These are phyloP conservation scores for Xenopus petersii DNA, from an alignment of 2,797 vertebrate species.

Conservation along the genomic window DNA sequence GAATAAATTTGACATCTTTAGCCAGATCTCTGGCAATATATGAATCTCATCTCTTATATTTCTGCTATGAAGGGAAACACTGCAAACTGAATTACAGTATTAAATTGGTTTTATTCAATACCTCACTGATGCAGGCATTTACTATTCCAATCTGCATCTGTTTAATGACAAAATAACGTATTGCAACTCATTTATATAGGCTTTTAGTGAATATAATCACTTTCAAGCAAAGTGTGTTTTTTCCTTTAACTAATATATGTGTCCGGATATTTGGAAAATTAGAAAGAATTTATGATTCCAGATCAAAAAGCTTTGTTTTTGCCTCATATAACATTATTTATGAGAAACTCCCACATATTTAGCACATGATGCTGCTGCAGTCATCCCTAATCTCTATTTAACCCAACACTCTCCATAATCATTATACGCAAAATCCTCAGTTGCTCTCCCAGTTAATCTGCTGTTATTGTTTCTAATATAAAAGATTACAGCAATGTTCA, in stretches of 20 bases:
- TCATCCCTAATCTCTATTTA: too few species aligned
- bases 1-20: not conserved
- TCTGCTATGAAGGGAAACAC: not conserved
- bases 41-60: not conserved
- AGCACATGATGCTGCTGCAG: too few species aligned
- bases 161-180: slow-evolving; percentile 18
- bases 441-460: too few species aligned
- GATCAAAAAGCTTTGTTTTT: not conserved
- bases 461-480: too few species aligned
- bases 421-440: too few species aligned
- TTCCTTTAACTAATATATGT: too few species aligned
- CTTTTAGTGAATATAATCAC: slow-evolving; percentile 1
- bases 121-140: slow-evolving; percentile 17
- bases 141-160: slow-evolving; percentile 13
- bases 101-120: not conserved
- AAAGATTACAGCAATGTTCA: too few species aligned
- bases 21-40: not conserved
- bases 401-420: too few species aligned
- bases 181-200: slow-evolving; percentile 7
- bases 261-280: slow-evolving; percentile 16
- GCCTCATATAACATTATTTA: too few species aligned
- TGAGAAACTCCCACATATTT: too few species aligned
- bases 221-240: not conserved
- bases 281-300: slow-evolving; percentile 15
- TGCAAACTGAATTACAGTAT: not conserved